Base-by-base conservation (phyloP, 1,140 invertebrate species). In the Atta texana region DNA sequence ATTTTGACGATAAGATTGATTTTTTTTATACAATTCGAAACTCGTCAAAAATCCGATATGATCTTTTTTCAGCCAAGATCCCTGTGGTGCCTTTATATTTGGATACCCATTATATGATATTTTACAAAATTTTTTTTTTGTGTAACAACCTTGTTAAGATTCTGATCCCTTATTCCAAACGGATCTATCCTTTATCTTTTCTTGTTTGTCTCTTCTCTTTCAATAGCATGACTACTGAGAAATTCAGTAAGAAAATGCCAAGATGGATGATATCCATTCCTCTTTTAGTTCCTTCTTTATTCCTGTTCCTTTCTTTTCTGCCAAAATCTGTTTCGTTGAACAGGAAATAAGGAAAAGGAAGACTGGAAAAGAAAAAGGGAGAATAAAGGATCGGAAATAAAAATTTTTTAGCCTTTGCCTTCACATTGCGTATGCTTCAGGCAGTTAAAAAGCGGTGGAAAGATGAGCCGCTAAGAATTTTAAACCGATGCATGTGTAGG, bases 221-320 rank as follows among this genome's bases (percentile, higher is more conserved):
- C 72, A 81, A 69, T 59, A 64, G 57, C 76, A 57, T 71, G 90
- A 87, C 88, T 90, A 92, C 90, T 24, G 92, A 93, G 93, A 93
- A 93, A 90, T 75, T 71, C 86, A 93, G 92, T 92, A 94, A 94
- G 93, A 94, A 89, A 87, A 92, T 86, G 90, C 1, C 86, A 88
- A 91, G 92, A 95, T 95, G 93, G 93, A 95, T 94, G 92, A 92
- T 92, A 94, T 24, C 94, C 93, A 93, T 93, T 14, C 1, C 7
- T 55, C 49, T 63, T n/a, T 3, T 44, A 3, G 5, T 44, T 12
- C 34, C n/a, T 44, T 39, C 7, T 39, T 4, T 44, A 24, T 28
- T 61, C n/a, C 14, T n/a, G 2, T 76, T 61, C 55, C 10, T 16
- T 63, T 77, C 39, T 6, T 77, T 24, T 31, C 7, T 21, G 21